Base-by-base conservation (phyloP, 2,113 vertebrate species). In the Recurvirostra avosetta region DNA sequence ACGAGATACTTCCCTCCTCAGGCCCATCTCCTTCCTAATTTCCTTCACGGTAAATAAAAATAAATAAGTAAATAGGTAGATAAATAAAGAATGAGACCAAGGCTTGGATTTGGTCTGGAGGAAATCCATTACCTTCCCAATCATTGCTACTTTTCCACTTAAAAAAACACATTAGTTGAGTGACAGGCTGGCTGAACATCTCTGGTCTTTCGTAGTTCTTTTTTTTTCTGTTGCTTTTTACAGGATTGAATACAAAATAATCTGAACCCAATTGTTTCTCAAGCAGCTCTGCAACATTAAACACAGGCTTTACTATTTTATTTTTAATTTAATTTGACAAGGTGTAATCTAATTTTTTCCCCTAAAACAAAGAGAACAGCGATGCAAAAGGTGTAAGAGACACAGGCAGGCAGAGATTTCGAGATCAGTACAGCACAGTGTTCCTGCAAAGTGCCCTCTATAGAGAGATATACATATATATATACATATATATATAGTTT, bases 371-470 rank as follows among this genome's bases (percentile, higher is more conserved):
- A 97, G 94, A 97, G 97, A 95, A 97, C 83, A 98, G 97, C 97
- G 5, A 97, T 97, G 97, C 97, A 98, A 95, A 97, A 96, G 95
- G 95, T 76, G 94, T 93, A 96, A 96, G 95, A 97, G 97, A 98
- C 97, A 98, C 97, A 98, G 97, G 98, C 98, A 98, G 97, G 97
- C 95, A 97, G 97, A 96, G 82, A 94, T 83, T 94, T 94, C 30
- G 61, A 96, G 95, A 96, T 95, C 97, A 97, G 92, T 93, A 96
- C 98, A 98, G 99, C 98, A 66, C 98, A 99, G 99, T 99, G 98
- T 99, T 99, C 98, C 99, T 99, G 99, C 97, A 98, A 98, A 96
- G 63, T 79, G 83, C 95, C 97, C 96, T 95, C 95, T 96, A 92
- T 29, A 98, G 71, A 94, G 73, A 96, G 36, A 95, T 67, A 90